A percentile compares a stretch with the other conserved stretches of the same genome.
phyloP scores from a whole-genome alignment of 2,113 vertebrate species.

The Ranitomeya imitator region DNA sequence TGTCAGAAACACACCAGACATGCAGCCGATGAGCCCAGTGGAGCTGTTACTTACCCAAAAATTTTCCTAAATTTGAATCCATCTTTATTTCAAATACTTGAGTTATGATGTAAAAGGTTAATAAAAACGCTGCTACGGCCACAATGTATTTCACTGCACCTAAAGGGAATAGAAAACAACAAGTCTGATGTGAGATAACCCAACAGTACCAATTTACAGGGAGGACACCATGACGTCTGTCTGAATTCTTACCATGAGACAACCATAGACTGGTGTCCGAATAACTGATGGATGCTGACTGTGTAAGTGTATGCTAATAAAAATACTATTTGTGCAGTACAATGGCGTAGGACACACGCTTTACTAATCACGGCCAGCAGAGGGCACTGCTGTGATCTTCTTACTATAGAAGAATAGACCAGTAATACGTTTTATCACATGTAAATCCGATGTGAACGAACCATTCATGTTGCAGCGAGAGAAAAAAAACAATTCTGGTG shows the following conservation, averaged over 20 bases:
- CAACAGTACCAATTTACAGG: background rate
- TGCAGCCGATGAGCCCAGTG: background rate
- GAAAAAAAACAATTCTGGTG: too few relatives aligned
- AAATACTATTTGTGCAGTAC: background rate
- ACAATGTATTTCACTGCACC: conserved; percentile 77
- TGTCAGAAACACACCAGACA: background rate
- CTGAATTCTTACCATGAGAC: background rate
- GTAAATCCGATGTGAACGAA: too few relatives aligned
- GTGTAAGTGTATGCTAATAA: too few relatives aligned
- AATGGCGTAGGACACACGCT: background rate
- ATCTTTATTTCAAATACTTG: conserved; percentile 89
- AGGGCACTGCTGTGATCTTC: background rate
- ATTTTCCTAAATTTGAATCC: conserved; percentile 78
- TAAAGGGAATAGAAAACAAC: conserved; percentile 61
- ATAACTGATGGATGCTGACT: background rate
- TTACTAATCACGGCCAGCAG: background rate
- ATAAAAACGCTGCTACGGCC: conserved; percentile 77
- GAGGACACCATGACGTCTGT: background rate
- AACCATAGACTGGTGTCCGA: background rate
- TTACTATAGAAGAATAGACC: background rate
- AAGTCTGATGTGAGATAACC: too few relatives aligned
- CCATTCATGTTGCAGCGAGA: too few relatives aligned
- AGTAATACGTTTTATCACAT: background rate
- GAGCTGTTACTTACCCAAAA: conserved; percentile 80
- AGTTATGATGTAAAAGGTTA: conserved; percentile 87